These are phyloP conservation scores for Calliopum simillimum DNA, from an alignment of 2,888 invertebrate species.

Conservation along the genomic window DNA sequence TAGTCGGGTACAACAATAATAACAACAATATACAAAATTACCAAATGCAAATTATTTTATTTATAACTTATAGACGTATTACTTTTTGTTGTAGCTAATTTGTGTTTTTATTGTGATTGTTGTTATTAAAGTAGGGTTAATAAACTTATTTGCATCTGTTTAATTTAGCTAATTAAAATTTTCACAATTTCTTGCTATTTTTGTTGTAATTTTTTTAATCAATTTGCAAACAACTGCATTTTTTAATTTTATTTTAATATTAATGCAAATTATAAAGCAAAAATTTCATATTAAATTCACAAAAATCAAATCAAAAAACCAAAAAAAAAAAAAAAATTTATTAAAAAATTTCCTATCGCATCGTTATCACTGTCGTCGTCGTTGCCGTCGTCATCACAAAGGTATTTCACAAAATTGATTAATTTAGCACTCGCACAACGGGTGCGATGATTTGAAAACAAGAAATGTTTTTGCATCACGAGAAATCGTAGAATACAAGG, in stretches of 20 bases:
- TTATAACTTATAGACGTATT: slow-evolving; percentile 18
- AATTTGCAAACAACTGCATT: slow-evolving; percentile 1
- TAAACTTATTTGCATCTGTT: slow-evolving; percentile 53
- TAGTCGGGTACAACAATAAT: slow-evolving; percentile 33
- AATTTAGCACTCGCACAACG: too few species aligned
- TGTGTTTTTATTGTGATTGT: slow-evolving; percentile 20
- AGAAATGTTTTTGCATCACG: too few species aligned
- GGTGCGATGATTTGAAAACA: too few species aligned
- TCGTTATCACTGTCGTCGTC: not conserved
- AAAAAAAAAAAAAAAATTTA: not conserved
- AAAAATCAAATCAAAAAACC: not conserved
- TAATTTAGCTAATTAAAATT: slow-evolving; percentile 11
- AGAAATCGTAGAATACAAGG: too few species aligned
- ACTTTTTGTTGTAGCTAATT: slow-evolving; percentile 13
- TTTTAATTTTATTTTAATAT: not conserved
- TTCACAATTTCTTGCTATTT: not conserved
- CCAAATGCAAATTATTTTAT: slow-evolving; percentile 39
- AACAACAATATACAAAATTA: not conserved
- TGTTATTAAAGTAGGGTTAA: slow-evolving; percentile 42
- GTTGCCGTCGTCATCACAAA: not conserved
- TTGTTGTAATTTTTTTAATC: slow-evolving; percentile 8
- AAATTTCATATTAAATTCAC: not conserved
- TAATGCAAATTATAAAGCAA: not conserved
- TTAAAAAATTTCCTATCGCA: not conserved
- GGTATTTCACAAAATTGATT: too few species aligned